A percentile compares a stretch with the other conserved stretches of the same genome.
Evolutionary conservation across 2,888 invertebrate genomes (phyloP).

Genomic region (Digitonthophagus gazella): DNA sequence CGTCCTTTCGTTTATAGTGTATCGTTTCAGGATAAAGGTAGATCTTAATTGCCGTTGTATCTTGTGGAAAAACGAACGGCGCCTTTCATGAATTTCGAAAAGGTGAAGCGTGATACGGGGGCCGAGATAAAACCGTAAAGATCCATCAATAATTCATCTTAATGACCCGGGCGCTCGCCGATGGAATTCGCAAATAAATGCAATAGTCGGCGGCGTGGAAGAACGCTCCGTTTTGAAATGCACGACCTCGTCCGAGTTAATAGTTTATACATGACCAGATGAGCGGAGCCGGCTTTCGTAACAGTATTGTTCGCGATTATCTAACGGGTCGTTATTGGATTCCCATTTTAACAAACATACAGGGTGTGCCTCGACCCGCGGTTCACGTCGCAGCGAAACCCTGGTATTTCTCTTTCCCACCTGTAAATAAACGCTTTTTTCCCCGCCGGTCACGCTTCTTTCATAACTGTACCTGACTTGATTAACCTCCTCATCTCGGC

Average conservation of each 20-base stretch:
- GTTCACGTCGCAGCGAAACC: not conserved
- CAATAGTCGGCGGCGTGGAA: not conserved
- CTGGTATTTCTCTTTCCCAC: conserved; percentile 14
- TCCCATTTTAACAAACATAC: conserved; percentile 21
- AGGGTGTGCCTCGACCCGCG: conserved; percentile 20
- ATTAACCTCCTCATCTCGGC: conserved; percentile 11
- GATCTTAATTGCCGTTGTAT: not conserved
- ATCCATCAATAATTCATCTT: not conserved
- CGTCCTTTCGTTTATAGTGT: not conserved
- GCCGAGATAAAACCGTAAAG: not conserved
- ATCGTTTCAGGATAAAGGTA: not conserved
- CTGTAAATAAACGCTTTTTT: conserved; percentile 14
- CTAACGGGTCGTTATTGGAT: conserved; percentile 25
- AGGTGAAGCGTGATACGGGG: not conserved
- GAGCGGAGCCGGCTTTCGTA: conserved; percentile 30
- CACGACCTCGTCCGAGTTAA: conserved; percentile 25
- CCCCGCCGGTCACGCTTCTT: conserved; percentile 11
- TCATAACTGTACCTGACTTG: conserved; percentile 8
- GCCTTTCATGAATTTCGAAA: not conserved
- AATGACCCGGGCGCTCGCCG: not conserved
- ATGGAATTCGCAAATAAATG: not conserved
- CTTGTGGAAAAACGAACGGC: not conserved
- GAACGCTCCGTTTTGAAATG: conserved; percentile 20
- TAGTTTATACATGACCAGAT: conserved; percentile 28
- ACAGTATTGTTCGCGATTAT: conserved; percentile 31